Evolutionary conservation across 2,113 vertebrate genomes (phyloP).

Genomic region (Mirounga angustirostris): DNA sequence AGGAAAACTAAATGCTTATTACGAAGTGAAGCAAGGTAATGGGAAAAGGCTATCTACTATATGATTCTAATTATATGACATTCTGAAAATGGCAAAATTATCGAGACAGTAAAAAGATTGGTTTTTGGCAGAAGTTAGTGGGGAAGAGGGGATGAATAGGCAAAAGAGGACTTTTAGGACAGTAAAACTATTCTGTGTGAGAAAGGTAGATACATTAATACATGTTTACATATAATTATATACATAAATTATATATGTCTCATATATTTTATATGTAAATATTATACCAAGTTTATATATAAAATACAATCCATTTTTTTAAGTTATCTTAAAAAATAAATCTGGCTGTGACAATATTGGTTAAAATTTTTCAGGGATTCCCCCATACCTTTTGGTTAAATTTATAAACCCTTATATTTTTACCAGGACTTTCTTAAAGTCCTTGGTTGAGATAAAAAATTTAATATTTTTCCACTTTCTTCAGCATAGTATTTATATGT

Average conservation of each 20-base stretch:
- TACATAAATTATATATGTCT: neutral
- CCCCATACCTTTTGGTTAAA: neutral
- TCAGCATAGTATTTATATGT: neutral
- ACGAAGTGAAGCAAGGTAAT: neutral
- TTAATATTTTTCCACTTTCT: neutral
- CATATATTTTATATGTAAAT: neutral
- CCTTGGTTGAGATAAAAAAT: neutral
- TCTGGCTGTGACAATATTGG: neutral
- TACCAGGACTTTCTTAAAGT: neutral
- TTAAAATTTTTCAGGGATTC: neutral
- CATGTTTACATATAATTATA: neutral
- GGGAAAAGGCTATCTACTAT: neutral
- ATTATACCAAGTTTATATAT: neutral
- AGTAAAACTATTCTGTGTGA: neutral
- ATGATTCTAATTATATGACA: neutral
- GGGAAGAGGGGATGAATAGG: neutral
- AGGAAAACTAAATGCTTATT: neutral
- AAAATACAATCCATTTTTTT: neutral
- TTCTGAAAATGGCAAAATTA: neutral
- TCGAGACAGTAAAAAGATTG: neutral
- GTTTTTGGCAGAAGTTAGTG: neutral
- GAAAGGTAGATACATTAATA: neutral
- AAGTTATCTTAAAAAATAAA: neutral
- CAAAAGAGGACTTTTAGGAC: neutral
- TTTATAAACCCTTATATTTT: neutral